Evolutionary conservation across 2,888 invertebrate genomes (phyloP).

Genomic region (Palloptera scutellata): DNA sequence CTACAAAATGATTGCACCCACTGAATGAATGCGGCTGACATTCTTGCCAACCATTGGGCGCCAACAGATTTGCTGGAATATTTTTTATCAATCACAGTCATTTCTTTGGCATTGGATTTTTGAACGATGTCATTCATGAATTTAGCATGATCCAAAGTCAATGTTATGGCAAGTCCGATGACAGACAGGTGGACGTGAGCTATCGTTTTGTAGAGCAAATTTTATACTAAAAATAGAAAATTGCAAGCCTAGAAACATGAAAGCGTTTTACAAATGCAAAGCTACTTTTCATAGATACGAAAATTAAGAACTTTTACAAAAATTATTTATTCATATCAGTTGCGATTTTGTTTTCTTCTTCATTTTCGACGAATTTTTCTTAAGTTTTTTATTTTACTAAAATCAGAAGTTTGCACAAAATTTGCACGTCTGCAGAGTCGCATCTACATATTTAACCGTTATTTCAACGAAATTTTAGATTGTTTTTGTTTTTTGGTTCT

Average conservation of each 20-base stretch:
- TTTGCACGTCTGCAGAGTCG: conserved; percentile 21
- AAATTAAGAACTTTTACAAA: not conserved
- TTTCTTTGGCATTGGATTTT: too few species aligned
- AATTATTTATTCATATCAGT: not conserved
- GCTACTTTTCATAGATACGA: too few species aligned
- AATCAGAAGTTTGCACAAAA: conserved; percentile 18
- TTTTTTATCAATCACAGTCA: too few species aligned
- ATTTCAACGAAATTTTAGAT: conserved; percentile 44
- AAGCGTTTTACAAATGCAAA: conserved; percentile 6
- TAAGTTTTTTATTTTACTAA: too few species aligned
- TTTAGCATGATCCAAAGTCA: not conserved
- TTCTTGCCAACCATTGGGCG: too few species aligned
- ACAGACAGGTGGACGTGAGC: conserved; percentile 38
- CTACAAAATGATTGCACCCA: too few species aligned
- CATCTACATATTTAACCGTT: conserved; percentile 42
- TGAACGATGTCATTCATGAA: conserved; percentile 14
- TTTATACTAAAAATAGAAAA: conserved; percentile 14
- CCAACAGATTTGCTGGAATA: too few species aligned
- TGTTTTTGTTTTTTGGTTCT: not conserved
- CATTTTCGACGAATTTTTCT: not conserved
- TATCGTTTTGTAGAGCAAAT: conserved; percentile 41
- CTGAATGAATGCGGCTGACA: too few species aligned
- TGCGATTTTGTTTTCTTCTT: not conserved
- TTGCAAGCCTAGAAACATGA: conserved; percentile 21
- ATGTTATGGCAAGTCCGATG: conserved; percentile 1